These are phyloP conservation scores for Drosophila nigritarsus DNA, from an alignment of 2,888 invertebrate genomes.

Conservation along the genomic window DNA sequence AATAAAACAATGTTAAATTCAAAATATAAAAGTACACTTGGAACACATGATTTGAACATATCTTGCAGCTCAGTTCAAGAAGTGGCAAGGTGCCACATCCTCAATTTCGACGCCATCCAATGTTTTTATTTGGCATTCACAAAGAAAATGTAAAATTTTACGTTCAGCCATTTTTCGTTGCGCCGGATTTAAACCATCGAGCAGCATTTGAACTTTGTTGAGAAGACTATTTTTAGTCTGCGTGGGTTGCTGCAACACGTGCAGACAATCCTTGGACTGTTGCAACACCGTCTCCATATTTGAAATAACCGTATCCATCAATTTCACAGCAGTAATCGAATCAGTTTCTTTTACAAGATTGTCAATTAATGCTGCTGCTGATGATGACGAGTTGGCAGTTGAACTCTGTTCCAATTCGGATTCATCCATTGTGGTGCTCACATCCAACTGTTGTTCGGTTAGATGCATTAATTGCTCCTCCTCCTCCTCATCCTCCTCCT, in stretches of 20 bases:
- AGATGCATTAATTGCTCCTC: conserved; percentile 24
- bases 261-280: conserved; percentile 75
- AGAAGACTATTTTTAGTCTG: conserved; percentile 42
- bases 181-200: conserved; percentile 66
- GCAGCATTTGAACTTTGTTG: conserved; percentile 71
- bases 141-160: conserved; percentile 81
- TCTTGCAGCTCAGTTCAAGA: conserved; percentile 44
- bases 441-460: conserved; percentile 45
- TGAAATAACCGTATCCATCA: conserved; percentile 68
- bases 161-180: conserved; percentile 75
- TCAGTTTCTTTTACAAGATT: conserved; percentile 15
- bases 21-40: conserved; percentile 22
- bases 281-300: conserved; percentile 79
- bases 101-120: conserved; percentile 79
- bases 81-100: conserved; percentile 73
- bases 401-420: conserved; percentile 1
- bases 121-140: conserved; percentile 82
- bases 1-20: conserved; percentile 2
- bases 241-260: conserved; percentile 57
- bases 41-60: conserved; percentile 8
- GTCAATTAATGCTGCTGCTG: not conserved
- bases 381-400: conserved; percentile 3
- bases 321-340: conserved; percentile 61
- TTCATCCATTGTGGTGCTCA: conserved; percentile 9
- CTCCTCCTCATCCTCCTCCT: conserved; percentile 29